Evolutionary conservation across 2,113 vertebrate species (phyloP).

Genomic region (Callocephalon fimbriatum): DNA sequence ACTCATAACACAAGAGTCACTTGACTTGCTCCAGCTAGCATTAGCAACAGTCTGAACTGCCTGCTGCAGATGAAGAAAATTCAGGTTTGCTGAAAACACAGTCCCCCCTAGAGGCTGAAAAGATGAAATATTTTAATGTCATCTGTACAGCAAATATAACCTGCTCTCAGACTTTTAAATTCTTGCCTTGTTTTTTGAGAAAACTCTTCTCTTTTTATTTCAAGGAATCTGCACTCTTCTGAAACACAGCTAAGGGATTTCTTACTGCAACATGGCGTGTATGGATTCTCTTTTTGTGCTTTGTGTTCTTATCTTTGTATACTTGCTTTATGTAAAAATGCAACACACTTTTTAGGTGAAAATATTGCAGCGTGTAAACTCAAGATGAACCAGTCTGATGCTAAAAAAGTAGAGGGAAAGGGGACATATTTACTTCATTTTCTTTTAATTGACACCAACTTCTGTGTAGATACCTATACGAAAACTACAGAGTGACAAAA

Average conservation of each 20-base stretch:
- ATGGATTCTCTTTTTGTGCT: neutral
- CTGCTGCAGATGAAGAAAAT: neutral
- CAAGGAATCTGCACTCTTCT: neutral
- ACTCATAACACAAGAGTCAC: neutral
- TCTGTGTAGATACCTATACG: neutral
- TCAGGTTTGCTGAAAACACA: slow-evolving; percentile 73
- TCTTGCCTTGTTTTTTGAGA: neutral
- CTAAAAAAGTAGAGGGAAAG: neutral
- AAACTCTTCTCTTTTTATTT: neutral
- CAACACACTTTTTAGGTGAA: neutral
- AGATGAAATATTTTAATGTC: slow-evolving; percentile 38
- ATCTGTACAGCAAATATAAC: neutral
- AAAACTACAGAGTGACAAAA: neutral
- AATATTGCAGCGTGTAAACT: neutral
- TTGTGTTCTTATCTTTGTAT: neutral
- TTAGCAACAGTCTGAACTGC: neutral
- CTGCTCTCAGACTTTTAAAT: neutral
- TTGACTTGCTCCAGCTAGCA: neutral
- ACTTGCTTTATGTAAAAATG: neutral
- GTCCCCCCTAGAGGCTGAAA: slow-evolving; percentile 80
- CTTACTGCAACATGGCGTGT: neutral
- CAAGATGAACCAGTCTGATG: neutral
- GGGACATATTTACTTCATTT: neutral
- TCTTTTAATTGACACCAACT: neutral
- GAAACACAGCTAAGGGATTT: neutral